A percentile compares a stretch with the other conserved stretches of the same genome.
Evolutionary conservation across 2,888 invertebrate species (phyloP).

Genomic region (Lysandra bellargus): DNA sequence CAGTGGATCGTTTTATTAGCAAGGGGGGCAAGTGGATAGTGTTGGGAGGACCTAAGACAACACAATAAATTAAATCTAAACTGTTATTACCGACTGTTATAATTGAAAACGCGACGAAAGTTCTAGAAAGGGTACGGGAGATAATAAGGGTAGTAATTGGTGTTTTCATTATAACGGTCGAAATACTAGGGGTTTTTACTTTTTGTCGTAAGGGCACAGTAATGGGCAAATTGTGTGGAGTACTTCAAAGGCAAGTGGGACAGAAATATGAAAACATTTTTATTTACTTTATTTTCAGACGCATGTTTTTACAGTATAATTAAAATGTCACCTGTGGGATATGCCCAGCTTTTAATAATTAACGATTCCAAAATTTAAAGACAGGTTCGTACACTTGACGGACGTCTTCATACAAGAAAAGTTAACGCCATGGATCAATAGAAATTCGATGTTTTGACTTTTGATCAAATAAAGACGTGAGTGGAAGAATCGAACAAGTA

Average conservation of each 20-base stretch:
- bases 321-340: not conserved
- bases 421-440: too few species aligned
- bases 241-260: slow-evolving; percentile 20
- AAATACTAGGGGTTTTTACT: not conserved
- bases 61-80: slow-evolving; percentile 57
- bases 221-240: slow-evolving; percentile 7
- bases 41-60: slow-evolving; percentile 33
- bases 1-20: not conserved
- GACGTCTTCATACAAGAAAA: too few species aligned
- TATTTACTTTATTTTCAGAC: not conserved
- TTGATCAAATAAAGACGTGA: too few species aligned
- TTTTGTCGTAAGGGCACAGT: slow-evolving; percentile 3
- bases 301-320: not conserved
- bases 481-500: too few species aligned
- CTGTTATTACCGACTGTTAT: slow-evolving; percentile 49
- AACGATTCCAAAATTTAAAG: not conserved
- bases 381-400: too few species aligned
- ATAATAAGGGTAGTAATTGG: slow-evolving; percentile 32
- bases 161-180: slow-evolving; percentile 21
- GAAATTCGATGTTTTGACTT: too few species aligned
- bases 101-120: slow-evolving; percentile 45
- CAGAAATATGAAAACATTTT: not conserved
- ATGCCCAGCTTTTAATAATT: not conserved
- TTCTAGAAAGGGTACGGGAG: slow-evolving; percentile 7
- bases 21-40: not conserved